phyloP scores from a whole-genome alignment of 2,888 invertebrate genomes.

The Tetramorium bicarinatum region DNA sequence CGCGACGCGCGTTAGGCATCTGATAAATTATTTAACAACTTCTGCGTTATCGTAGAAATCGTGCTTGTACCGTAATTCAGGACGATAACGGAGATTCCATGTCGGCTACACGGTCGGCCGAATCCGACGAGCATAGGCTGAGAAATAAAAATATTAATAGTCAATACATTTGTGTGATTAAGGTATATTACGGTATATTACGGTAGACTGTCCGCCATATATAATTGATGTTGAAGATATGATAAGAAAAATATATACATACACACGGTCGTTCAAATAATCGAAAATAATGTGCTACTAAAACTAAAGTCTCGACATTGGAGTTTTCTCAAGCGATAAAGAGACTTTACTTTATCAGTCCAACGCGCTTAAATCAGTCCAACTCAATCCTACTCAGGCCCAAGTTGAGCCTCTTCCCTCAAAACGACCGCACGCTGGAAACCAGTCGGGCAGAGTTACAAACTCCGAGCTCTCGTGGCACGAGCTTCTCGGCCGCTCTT shows the following conservation, averaged over 20 bases:
- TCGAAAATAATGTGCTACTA: conserved; percentile 13
- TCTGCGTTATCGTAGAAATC: not conserved
- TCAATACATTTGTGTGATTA: not conserved
- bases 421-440: conserved; percentile 22
- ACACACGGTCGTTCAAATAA: not conserved
- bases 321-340: not conserved
- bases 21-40: conserved; percentile 13
- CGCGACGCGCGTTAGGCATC: conserved; percentile 18
- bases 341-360: conserved; percentile 2
- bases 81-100: not conserved
- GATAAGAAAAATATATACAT: not conserved
- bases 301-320: conserved; percentile 12
- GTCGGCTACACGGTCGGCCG: not conserved
- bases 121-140: not conserved
- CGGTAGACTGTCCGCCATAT: not conserved
- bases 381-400: not conserved
- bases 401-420: not conserved
- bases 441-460: conserved; percentile 46
- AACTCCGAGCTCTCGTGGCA: conserved; percentile 63
- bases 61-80: not conserved
- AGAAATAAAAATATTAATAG: not conserved
- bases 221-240: conserved; percentile 15
- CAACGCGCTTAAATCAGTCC: conserved; percentile 11
- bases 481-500: conserved; percentile 70
- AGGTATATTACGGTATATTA: not conserved